Evolutionary conservation across 1,140 invertebrate species (phyloP), one percentile per base, ranked within the genome.

Genomic region (Coelopa frigida): DNA sequence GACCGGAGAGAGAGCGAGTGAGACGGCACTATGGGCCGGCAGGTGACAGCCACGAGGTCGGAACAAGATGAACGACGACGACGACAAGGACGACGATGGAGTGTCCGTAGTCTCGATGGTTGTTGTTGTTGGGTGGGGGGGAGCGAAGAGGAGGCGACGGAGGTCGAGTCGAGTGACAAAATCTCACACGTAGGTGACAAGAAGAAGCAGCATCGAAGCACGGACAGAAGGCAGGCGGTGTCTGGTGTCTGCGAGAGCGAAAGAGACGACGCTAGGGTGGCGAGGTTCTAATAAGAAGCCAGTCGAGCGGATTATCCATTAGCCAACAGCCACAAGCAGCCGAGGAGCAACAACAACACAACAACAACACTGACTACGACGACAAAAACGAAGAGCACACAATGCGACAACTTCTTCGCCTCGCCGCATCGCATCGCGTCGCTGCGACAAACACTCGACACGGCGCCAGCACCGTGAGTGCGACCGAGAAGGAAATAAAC

Each of bases 341-440:
- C 18, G 32, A 11, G 14, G n/a, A n/a, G 40, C 15, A 29, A 42
- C 24, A 29, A 51, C 52, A 50, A 63, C 46, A 55, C 50, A 53
- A 39, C 23, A 46, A 46, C 35, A 46, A 38, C 14, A 36, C 33
- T 12, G n/a, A 36, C 12, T 3, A 5, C 22, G 10, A 23, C 11
- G 20, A 20, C 21, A 33, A 11, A 21, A 45, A 33, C 20, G 29
- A 29, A 29, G 21, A 32, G 29, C 21, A 18, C n/a, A 27, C 32
- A 17, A 20, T 39, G 37, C 23, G 37, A 17, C 37, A 21, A 18
- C 5, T 39, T 29, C 14, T 10, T n/a, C n/a, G n/a, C n/a, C n/a
- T n/a, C n/a, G n/a, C n/a, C n/a, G n/a, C n/a, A 29, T 14, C 27
- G 14, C 27, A 29, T 29, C 27, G 12, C 5, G 15, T 53, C 31